Percentiles rank a stretch among this genome's conserved stretches.
Conservation (phyloP, 2,797 vertebrate genomes). For the Thunnus albacares region DNA sequence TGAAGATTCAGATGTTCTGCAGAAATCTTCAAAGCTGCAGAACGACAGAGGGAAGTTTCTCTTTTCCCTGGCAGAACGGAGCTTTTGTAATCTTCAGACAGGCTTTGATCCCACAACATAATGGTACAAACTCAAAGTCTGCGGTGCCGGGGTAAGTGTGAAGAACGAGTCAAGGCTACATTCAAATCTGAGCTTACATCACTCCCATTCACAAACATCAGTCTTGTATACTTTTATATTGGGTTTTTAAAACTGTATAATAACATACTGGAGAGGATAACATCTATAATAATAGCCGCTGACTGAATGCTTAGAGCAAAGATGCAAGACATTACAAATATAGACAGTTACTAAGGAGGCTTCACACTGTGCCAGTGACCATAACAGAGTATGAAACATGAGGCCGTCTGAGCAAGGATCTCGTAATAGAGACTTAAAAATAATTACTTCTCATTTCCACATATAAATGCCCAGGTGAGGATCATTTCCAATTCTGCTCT, state of each 20-base stretch:
- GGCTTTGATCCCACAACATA: constrained; percentile 45
- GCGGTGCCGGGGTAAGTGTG: constrained; percentile 1
- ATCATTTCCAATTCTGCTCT: constrained; percentile 23
- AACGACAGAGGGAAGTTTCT: constrained; percentile 17
- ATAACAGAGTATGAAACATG: constrained; percentile 39
- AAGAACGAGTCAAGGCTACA: constrained; percentile 31
- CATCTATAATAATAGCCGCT: constrained; percentile 37
- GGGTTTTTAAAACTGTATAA: constrained; percentile 35
- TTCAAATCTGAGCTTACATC: constrained; percentile 37
- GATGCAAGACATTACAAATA: constrained; percentile 61
- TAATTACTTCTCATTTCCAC: constrained; percentile 3
- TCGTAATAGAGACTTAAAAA: neutral
- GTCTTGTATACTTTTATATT: constrained; percentile 9
- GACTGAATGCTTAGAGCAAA: constrained; percentile 45
- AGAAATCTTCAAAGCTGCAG: constrained; percentile 57
- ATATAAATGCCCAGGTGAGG: constrained; percentile 45
- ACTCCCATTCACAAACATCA: constrained; percentile 48
- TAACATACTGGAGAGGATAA: constrained; percentile 16
- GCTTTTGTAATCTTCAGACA: constrained; percentile 48
- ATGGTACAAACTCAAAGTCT: constrained; percentile 28
- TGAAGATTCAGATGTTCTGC: constrained; percentile 1
- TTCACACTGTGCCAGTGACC: constrained; percentile 18
- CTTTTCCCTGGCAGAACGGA: constrained; percentile 10
- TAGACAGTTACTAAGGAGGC: constrained; percentile 54
- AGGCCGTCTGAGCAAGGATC: constrained; percentile 9